A percentile compares a stretch with the other conserved stretches of the same genome.
phyloP scores from a whole-genome alignment of 2,797 vertebrate species.

The Acomys russatus region DNA sequence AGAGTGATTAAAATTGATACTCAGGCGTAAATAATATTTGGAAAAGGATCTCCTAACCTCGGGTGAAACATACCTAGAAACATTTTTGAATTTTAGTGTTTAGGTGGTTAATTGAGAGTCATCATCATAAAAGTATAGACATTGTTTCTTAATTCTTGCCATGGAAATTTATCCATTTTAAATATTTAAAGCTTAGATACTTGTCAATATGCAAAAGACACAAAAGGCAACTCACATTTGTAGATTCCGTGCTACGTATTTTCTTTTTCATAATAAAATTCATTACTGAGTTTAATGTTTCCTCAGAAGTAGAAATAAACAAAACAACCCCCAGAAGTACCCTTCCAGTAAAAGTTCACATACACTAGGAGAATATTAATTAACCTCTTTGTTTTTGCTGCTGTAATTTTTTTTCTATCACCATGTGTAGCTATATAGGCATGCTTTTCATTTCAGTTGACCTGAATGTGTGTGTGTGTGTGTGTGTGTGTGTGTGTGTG shows the following conservation, averaged over 20 bases:
- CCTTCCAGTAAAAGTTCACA: neutral
- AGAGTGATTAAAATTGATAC: slow-evolving; percentile 21
- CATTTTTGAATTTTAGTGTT: neutral
- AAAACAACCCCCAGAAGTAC: neutral
- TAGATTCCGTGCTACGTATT: slow-evolving; percentile 9
- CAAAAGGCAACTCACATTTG: neutral
- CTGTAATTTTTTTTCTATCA: neutral
- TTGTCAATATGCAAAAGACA: neutral
- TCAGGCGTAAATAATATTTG: neutral
- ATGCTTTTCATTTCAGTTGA: neutral
- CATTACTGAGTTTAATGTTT: slow-evolving; percentile 6
- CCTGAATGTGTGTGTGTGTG: neutral
- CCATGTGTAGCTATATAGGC: neutral
- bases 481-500: neutral
- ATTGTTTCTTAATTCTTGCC: neutral
- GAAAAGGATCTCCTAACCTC: neutral
- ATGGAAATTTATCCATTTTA: neutral
- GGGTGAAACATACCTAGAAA: neutral
- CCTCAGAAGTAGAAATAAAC: neutral
- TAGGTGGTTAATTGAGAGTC: neutral
- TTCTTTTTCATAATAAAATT: neutral
- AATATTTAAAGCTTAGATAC: neutral
- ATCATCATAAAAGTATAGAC: neutral
- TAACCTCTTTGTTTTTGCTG: neutral
- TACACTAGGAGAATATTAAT: neutral